phyloP scores from a whole-genome alignment of 2,797 vertebrate genomes.

The Acanthis flammea region DNA sequence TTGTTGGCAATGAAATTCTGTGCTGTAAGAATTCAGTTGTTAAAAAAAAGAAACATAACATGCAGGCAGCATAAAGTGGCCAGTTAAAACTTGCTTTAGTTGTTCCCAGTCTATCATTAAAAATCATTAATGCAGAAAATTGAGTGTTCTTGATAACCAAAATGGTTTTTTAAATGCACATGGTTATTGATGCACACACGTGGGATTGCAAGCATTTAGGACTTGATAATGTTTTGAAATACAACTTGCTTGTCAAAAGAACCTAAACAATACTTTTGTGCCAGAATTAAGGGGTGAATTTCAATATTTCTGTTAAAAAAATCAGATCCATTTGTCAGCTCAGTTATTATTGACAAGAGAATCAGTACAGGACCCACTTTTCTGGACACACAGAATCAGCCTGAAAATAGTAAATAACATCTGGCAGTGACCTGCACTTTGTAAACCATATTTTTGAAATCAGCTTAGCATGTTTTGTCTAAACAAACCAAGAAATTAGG shows the following conservation, averaged over 20 bases:
- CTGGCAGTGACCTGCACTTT: slow-evolving; percentile 27
- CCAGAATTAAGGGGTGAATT: not conserved
- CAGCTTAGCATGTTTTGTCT: slow-evolving; percentile 29
- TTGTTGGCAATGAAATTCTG: not conserved
- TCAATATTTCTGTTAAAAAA: slow-evolving; percentile 21
- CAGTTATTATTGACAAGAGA: not conserved
- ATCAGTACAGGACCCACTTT: not conserved
- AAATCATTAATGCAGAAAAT: not conserved
- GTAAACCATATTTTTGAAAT: slow-evolving; percentile 39
- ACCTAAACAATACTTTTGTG: not conserved
- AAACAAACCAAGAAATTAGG: slow-evolving; percentile 50
- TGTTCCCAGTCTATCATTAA: not conserved
- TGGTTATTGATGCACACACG: not conserved
- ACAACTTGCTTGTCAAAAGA: not conserved
- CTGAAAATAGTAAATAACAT: slow-evolving; percentile 29
- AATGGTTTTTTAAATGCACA: not conserved
- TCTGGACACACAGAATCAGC: not conserved
- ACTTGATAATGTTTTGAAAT: not conserved
- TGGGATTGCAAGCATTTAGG: not conserved
- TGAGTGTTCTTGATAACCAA: not conserved
- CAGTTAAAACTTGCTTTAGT: not conserved
- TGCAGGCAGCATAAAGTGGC: not conserved
- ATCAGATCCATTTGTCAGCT: not conserved
- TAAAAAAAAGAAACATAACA: not conserved
- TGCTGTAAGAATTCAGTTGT: not conserved